These are phyloP conservation scores for Cyclargus thomasi DNA, from an alignment of 1,140 invertebrate genomes.

Conservation along the genomic window DNA sequence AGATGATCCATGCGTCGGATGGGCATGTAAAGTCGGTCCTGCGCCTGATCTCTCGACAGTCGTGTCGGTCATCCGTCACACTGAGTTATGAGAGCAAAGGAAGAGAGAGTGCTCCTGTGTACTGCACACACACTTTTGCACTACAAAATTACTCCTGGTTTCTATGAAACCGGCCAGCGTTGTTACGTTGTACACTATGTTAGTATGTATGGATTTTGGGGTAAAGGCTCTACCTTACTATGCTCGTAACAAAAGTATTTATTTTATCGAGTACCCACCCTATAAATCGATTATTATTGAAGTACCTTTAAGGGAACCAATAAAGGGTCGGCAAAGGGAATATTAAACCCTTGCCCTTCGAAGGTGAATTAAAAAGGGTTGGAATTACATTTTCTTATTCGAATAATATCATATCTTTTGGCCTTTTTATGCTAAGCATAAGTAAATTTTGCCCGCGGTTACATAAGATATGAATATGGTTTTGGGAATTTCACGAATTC, in stretches of 20 bases:
- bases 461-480: not conserved
- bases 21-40: no score
- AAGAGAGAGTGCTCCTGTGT: no score
- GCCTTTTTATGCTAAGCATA: not conserved
- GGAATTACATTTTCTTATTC: not conserved
- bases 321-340: not conserved
- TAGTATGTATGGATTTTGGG: no score
- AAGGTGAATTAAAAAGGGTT: slow-evolving; percentile 1
- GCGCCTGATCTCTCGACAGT: no score
- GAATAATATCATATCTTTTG: not conserved
- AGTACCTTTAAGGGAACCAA: not conserved
- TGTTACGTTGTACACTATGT: no score
- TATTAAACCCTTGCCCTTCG: not conserved
- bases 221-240: not conserved
- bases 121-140: no score
- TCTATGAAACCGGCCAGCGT: no score
- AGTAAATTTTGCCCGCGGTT: not conserved
- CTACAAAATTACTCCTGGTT: no score
- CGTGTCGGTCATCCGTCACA: no score
- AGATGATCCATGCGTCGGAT: no score
- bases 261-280: not conserved
- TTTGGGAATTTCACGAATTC: no score
- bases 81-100: no score
- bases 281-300: slow-evolving; percentile 1
- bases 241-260: not conserved